Conservation (phyloP, 2,888 invertebrate species). For the Petrophora chlorosata region DNA sequence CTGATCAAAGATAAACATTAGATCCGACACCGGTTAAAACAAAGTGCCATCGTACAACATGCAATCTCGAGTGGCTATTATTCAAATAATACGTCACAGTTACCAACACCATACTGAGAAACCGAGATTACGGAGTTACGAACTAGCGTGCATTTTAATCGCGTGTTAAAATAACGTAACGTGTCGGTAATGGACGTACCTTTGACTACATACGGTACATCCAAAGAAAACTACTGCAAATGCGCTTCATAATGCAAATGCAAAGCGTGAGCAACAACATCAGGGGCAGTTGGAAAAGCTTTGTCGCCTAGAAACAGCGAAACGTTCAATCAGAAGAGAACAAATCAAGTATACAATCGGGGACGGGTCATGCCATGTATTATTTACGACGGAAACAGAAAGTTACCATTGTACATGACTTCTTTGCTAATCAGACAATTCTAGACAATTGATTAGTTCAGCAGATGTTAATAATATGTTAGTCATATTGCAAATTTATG, state of each 20-base stretch:
- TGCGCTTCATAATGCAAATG: slow-evolving; percentile 85
- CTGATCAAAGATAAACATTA: slow-evolving; percentile 12
- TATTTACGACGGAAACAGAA: slow-evolving; percentile 48
- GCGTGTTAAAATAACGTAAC: slow-evolving; percentile 68
- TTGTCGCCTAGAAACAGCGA: slow-evolving; percentile 83
- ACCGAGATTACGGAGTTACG: slow-evolving; percentile 29
- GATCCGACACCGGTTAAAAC: slow-evolving; percentile 14
- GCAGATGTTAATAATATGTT: slow-evolving; percentile 65
- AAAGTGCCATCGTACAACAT: slow-evolving; percentile 30
- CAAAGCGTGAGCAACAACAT: slow-evolving; percentile 85
- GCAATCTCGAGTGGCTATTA: slow-evolving; percentile 33
- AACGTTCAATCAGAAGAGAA: slow-evolving; percentile 68
- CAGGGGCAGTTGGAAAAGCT: slow-evolving; percentile 83
- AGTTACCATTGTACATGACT: slow-evolving; percentile 47
- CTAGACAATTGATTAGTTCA: slow-evolving; percentile 51
- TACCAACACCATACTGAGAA: slow-evolving; percentile 63
- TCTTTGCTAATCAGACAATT: slow-evolving; percentile 36
- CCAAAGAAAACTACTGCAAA: slow-evolving; percentile 85
- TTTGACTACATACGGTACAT: slow-evolving; percentile 84
- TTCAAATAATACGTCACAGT: slow-evolving; percentile 21
- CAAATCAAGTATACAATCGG: slow-evolving; percentile 10
- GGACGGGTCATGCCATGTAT: slow-evolving; percentile 45
- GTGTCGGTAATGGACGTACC: slow-evolving; percentile 83
- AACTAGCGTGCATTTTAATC: slow-evolving; percentile 67
- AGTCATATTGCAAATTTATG: slow-evolving; percentile 58